Percentiles rank a stretch among this genome's conserved stretches.
These are phyloP conservation scores for Thymelicus sylvestris DNA, from an alignment of 2,888 invertebrate genomes.

Conservation along the genomic window DNA sequence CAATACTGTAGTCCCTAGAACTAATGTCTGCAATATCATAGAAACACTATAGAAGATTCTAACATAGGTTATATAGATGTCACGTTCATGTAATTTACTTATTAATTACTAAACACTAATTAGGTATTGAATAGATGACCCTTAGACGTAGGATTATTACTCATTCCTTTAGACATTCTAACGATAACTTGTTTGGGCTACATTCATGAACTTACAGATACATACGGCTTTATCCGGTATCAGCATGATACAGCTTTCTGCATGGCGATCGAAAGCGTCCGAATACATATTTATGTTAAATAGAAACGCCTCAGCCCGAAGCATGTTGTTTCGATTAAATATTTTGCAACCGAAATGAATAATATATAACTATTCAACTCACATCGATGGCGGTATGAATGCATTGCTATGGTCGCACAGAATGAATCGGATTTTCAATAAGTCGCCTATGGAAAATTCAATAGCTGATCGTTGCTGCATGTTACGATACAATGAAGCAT, in stretches of 20 bases:
- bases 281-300: conserved; percentile 74
- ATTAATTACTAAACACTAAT: conserved; percentile 1
- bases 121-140: conserved; percentile 23
- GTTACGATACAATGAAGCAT: conserved; percentile 72
- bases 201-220: conserved; percentile 40
- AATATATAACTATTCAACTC: conserved; percentile 44
- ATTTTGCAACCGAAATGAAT: conserved; percentile 60
- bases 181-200: conserved; percentile 27
- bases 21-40: conserved; percentile 7
- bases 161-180: conserved; percentile 28
- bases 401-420: conserved; percentile 67
- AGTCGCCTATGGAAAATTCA: conserved; percentile 59
- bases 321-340: conserved; percentile 76
- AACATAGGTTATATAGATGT: conserved; percentile 23
- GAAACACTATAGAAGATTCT: conserved; percentile 17
- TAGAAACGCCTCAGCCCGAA: conserved; percentile 82
- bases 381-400: conserved; percentile 50
- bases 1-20: not conserved
- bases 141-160: conserved; percentile 30
- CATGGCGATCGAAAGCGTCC: conserved; percentile 80
- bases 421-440: conserved; percentile 56
- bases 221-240: conserved; percentile 61
- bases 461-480: conserved; percentile 80
- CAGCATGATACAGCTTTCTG: conserved; percentile 83
- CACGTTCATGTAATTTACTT: conserved; percentile 11